phyloP scores from a whole-genome alignment of 2,888 invertebrate species.

The Vannuccia rotundouncinata region DNA sequence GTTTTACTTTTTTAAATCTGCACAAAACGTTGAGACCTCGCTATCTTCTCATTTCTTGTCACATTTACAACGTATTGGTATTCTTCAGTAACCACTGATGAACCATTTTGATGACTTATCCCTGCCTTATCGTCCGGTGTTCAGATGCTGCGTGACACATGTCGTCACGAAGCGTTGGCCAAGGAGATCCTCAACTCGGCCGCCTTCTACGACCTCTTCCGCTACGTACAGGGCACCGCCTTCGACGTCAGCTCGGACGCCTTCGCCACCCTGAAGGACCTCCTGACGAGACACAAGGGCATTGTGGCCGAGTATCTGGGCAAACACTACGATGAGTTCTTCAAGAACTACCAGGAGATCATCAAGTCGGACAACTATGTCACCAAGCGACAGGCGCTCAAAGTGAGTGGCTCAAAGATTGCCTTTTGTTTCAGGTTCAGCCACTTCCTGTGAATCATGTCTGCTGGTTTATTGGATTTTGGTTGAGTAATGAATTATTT shows the following conservation, averaged over 20 bases:
- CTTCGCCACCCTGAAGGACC: conserved; percentile 93
- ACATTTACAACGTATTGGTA: too few relatives aligned
- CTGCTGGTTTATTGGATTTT: too few relatives aligned
- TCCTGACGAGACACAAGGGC: conserved; percentile 62
- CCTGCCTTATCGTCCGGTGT: too few relatives aligned
- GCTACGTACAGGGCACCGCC: conserved; percentile 97
- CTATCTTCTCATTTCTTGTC: too few relatives aligned
- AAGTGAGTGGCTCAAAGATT: background rate
- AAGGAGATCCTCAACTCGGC: conserved; percentile 95
- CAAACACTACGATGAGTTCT: conserved; percentile 95
- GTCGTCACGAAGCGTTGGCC: conserved; percentile 91
- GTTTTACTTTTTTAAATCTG: too few relatives aligned
- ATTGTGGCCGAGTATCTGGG: conserved; percentile 97
- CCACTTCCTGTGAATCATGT: too few relatives aligned
- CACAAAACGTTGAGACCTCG: too few relatives aligned
- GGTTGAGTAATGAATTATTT: too few relatives aligned
- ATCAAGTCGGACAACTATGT: conserved; percentile 99
- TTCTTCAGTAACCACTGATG: too few relatives aligned
- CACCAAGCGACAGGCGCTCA: conserved; percentile 82
- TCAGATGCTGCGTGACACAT: conserved; percentile 92
- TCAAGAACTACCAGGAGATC: conserved; percentile 88
- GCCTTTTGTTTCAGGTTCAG: too few relatives aligned
- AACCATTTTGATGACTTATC: too few relatives aligned
- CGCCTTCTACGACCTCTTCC: conserved; percentile 98
- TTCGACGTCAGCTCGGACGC: conserved; percentile 99